Percentiles rank a stretch among this genome's conserved stretches.
Conservation (phyloP, 2,888 invertebrate species). For the Acrobasis repandana region DNA sequence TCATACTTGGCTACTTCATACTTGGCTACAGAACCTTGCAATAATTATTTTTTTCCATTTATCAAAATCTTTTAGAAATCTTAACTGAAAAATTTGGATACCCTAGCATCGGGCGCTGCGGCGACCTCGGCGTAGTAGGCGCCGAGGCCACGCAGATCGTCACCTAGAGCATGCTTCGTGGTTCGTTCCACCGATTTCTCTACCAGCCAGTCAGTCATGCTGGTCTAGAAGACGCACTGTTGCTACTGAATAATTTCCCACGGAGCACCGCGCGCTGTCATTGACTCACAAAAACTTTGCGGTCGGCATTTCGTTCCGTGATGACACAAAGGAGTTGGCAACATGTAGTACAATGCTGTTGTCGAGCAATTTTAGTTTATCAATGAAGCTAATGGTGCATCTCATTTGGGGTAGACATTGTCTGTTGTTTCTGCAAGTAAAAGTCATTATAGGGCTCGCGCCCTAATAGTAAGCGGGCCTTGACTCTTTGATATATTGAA, state of each 20-base stretch:
- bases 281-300: conserved; percentile 29
- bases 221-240: conserved; percentile 36
- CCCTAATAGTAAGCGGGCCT: conserved; percentile 37
- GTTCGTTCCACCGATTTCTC: conserved; percentile 69
- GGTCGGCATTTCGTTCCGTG: conserved; percentile 21
- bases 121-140: conserved; percentile 68
- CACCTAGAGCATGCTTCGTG: conserved; percentile 66
- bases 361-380: conserved; percentile 24
- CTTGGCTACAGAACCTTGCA: not conserved
- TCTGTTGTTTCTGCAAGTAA: conserved; percentile 51
- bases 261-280: conserved; percentile 33
- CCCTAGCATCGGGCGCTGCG: conserved; percentile 41
- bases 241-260: conserved; percentile 46
- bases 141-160: conserved; percentile 57
- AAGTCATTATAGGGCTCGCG: conserved; percentile 48
- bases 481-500: conserved; percentile 13
- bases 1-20: too few species aligned
- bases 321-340: conserved; percentile 22
- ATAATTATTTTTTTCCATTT: not conserved
- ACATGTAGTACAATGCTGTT: conserved; percentile 22
- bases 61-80: conserved; percentile 5
- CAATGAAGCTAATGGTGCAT: conserved; percentile 33
- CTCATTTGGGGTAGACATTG: conserved; percentile 19
- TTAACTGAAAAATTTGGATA: conserved; percentile 41
- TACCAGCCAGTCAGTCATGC: conserved; percentile 43